Evolutionary conservation across 2,888 invertebrate species (phyloP), one percentile per base, ranked within the genome.

Genomic region (Drosophila aldrichi): DNA sequence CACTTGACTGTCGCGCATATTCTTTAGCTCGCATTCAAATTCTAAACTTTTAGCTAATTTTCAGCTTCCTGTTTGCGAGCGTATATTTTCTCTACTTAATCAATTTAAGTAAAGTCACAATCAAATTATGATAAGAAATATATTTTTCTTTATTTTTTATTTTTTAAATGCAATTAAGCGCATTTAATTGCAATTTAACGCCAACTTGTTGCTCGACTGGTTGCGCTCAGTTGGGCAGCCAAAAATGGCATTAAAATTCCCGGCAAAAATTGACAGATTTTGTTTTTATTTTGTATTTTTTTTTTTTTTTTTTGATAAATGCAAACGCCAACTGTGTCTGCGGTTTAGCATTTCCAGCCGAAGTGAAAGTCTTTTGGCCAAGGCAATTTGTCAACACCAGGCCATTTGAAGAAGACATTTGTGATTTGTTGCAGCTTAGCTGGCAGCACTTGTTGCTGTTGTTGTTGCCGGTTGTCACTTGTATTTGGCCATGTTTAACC

Each of bases 231-330:
- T 74, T 72, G 80, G 76, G 62, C 18, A 25, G 0, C 34, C 18
- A 14, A 68, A 75, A 79, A 70, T 32, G 78, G 70, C 62, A 79
- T 72, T 79, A 61, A 71, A 71, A 74, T 67, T 74, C 65, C 61
- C 71, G 58, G 32, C 73, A 49, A 68, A 56, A 72, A 87, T 84
- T 89, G 89, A 87, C 87, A 90, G 87, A 87, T 90, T 90, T 89
- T 87, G 81, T 87, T 29, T 25, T 84, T 87, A 83, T 87, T 20
- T 25, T 25, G 4, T 25, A 87, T 90, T 25, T 25, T 3, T 25
- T 22, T 44, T 16, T 16, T 46, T 10, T 48, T 10, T 48, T 87
- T 87, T 87, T 87, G 90, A 87, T 87, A 87, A 84, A 90, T 87
- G 89, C 60, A 63, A 56, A 46, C 56, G 62, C 49, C 65, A 44